These are phyloP conservation scores for Carassius gibelio DNA, from an alignment of 2,113 vertebrate genomes.

Conservation along the genomic window DNA sequence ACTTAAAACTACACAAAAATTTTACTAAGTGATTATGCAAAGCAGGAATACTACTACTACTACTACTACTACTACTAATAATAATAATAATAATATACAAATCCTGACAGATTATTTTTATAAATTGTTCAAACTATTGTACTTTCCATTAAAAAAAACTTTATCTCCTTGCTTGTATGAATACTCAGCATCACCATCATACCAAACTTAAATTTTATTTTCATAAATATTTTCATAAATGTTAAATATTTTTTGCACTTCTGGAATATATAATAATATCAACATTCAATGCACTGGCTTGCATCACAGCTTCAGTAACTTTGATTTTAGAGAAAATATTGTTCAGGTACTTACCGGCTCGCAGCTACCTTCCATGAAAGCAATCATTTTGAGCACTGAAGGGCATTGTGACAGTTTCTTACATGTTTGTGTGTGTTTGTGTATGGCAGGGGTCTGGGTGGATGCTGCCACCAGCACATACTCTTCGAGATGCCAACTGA, in stretches of 20 bases:
- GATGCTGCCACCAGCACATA: slow-evolving; percentile 34
- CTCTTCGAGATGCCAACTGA: neutral
- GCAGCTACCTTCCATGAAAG: neutral
- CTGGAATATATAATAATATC: neutral
- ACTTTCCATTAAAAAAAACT: too few relatives aligned
- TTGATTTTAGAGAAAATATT: neutral
- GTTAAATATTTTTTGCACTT: neutral
- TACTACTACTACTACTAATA: too few relatives aligned
- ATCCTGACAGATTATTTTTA: too few relatives aligned
- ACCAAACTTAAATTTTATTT: too few relatives aligned
- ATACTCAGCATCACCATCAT: too few relatives aligned
- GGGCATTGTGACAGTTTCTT: neutral
- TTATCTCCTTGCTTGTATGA: too few relatives aligned
- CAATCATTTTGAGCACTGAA: slow-evolving; percentile 19
- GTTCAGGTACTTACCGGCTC: slow-evolving; percentile 8
- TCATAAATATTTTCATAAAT: too few relatives aligned
- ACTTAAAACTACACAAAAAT: too few relatives aligned
- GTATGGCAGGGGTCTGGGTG: neutral
- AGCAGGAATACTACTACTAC: too few relatives aligned
- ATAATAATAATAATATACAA: too few relatives aligned
- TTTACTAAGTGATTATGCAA: too few relatives aligned
- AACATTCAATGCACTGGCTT: neutral
- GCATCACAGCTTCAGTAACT: neutral
- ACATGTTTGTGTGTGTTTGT: neutral
- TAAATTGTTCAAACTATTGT: too few relatives aligned